phyloP scores from a whole-genome alignment of 2,888 invertebrate genomes.

The Cheilosia grossa region DNA sequence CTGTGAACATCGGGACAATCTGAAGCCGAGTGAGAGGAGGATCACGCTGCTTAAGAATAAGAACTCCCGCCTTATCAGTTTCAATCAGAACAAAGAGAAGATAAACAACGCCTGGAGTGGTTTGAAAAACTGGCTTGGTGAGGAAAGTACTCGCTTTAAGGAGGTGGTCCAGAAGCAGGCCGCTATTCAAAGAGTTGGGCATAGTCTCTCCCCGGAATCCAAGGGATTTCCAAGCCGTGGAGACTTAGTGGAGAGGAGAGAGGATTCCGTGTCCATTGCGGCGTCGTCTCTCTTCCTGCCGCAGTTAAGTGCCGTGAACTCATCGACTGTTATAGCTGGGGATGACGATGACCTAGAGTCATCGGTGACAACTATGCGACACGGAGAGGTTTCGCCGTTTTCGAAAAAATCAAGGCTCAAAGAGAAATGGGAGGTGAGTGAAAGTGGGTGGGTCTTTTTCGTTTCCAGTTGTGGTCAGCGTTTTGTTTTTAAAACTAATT shows the following conservation, averaged over 20 bases:
- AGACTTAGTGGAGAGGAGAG: conserved; percentile 55
- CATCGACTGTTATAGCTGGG: conserved; percentile 41
- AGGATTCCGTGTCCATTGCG: conserved; percentile 57
- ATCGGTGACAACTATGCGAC: conserved; percentile 75
- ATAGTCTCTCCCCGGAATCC: conserved; percentile 52
- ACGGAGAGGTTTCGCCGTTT: conserved; percentile 79
- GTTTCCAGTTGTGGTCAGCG: conserved; percentile 42
- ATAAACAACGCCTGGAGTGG: conserved; percentile 82
- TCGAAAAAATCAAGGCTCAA: conserved; percentile 77
- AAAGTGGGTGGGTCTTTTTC: no score
- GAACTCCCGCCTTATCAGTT: conserved; percentile 80
- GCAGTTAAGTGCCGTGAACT: conserved; percentile 66
- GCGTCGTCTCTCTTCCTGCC: conserved; percentile 66
- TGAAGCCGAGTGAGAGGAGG: conserved; percentile 81
- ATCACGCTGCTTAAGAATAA: conserved; percentile 82
- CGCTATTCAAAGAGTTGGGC: conserved; percentile 80
- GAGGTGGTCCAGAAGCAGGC: conserved; percentile 82
- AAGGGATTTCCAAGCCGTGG: conserved; percentile 42
- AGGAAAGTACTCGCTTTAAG: conserved; percentile 81
- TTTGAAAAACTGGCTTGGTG: conserved; percentile 83
- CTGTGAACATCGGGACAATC: conserved; percentile 82
- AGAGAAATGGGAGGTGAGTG: conserved; percentile 78
- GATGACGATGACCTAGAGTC: conserved; percentile 77
- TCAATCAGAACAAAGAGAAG: conserved; percentile 82
- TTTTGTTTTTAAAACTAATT: not conserved